Evolutionary conservation across 2,113 vertebrate species (phyloP), one percentile per base, ranked within the genome.

Genomic region (Paratilapia polleni): DNA sequence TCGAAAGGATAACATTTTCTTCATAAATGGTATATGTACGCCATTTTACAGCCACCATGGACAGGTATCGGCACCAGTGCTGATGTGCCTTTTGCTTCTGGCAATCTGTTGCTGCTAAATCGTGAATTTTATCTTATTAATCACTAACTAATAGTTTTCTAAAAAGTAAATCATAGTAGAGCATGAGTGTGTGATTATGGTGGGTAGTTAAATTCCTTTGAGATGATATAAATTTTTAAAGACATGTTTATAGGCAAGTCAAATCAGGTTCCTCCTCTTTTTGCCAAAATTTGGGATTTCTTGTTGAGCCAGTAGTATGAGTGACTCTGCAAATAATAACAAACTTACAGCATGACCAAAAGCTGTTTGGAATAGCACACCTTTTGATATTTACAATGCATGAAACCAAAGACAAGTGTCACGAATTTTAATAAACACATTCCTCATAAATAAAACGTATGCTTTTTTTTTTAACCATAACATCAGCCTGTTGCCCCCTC

Each of bases 391-490:
- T 88, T 26, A 19, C 26, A 43, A 60, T 56, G 22, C 20, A 43
- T 49, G 49, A 26, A 59, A 59, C 41, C 38, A 26, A 64, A 84
- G 41, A 88, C 70, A 70, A 80, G 54, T 82, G 70, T 54, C 66
- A 43, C 7, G 13, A 34, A 49, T 22, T 76, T 52, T 85, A 82
- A 87, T 86, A 82, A 78, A 74, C 47, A 73, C 20, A 49, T 58
- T 43, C 66, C 61, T 80, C 70, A 83, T 81, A 22, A 86, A 88
- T 83, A 87, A 66, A 66, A 88, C 78, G 22, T 58, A 31, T 22
- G 56, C 75, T 89, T 80, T 74, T 77, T 80, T 74, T 77, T 87
- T 81, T 87, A 38, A 61, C 73, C 62, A 90, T 87, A 87, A 89
- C 64, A 83, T 80, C 73, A 70, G 77, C 82, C 38, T 57, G 6